Conservation (phyloP, 2,113 vertebrate genomes). For the Tragelaphus buxtoni region DNA sequence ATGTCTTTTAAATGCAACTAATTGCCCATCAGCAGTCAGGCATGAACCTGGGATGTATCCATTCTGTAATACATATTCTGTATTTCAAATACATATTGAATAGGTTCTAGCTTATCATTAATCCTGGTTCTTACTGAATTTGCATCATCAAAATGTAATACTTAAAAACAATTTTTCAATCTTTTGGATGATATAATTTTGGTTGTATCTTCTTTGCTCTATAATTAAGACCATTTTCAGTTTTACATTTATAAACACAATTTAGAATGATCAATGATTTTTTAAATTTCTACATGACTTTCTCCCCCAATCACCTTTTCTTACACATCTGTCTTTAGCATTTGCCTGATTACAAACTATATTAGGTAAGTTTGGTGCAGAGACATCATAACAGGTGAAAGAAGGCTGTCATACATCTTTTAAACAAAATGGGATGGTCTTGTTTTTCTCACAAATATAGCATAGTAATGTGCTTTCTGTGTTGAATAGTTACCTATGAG, state of each 20-base stretch:
- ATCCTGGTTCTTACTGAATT: neutral
- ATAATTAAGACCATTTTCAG: neutral
- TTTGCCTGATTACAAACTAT: neutral
- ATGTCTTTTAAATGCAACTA: neutral
- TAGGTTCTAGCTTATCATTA: neutral
- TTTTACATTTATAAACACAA: neutral
- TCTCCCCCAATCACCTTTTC: neutral
- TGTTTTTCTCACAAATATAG: neutral
- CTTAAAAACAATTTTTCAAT: neutral
- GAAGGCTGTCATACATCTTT: neutral
- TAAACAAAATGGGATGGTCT: neutral
- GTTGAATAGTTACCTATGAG: neutral
- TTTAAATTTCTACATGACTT: neutral
- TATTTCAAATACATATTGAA: neutral
- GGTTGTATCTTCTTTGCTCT: neutral
- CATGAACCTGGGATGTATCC: neutral
- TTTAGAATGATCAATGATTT: neutral
- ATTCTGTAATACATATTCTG: neutral
- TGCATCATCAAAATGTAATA: neutral
- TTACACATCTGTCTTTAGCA: neutral
- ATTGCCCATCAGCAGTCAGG: neutral
- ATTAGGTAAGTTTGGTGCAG: neutral
- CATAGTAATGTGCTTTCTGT: neutral
- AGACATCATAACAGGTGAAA: neutral
- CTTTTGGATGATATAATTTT: neutral